These are phyloP conservation scores for Ondatra zibethicus DNA, from an alignment of 2,113 vertebrate species.

Conservation along the genomic window DNA sequence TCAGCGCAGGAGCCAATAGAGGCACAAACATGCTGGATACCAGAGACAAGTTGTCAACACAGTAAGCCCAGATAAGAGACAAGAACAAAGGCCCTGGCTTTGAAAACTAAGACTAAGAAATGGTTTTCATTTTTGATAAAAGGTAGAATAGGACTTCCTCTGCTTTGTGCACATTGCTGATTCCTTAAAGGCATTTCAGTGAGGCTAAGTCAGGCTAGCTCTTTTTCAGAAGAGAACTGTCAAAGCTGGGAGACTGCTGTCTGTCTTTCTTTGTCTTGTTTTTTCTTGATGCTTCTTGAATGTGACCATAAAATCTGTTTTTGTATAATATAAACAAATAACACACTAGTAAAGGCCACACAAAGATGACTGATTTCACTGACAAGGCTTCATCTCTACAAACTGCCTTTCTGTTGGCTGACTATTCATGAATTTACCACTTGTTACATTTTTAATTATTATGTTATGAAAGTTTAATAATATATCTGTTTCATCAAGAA, in stretches of 20 bases:
- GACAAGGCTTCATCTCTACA: neutral
- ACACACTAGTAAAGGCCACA: neutral
- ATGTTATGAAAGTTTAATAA: neutral
- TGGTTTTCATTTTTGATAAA: neutral
- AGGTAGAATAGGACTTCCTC: neutral
- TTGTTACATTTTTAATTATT: neutral
- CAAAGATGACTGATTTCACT: accelerated
- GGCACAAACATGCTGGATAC: neutral
- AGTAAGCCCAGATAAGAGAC: neutral
- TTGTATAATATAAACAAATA: neutral
- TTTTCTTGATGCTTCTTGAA: neutral
- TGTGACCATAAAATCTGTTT: neutral
- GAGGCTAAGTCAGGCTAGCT: neutral
- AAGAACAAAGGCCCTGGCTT: neutral
- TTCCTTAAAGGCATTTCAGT: neutral
- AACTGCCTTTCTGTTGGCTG: neutral
- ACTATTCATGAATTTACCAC: neutral
- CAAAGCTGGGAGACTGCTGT: neutral
- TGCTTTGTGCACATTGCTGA: neutral
- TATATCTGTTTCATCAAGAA: neutral
- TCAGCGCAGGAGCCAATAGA: neutral
- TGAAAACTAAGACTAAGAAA: neutral
- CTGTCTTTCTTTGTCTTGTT: neutral
- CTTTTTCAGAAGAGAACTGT: neutral
- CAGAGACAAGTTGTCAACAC: neutral